Percentiles rank a stretch among this genome's conserved stretches.
Conservation (phyloP, 2,113 vertebrate species). For the Clarias macrocephalus region DNA sequence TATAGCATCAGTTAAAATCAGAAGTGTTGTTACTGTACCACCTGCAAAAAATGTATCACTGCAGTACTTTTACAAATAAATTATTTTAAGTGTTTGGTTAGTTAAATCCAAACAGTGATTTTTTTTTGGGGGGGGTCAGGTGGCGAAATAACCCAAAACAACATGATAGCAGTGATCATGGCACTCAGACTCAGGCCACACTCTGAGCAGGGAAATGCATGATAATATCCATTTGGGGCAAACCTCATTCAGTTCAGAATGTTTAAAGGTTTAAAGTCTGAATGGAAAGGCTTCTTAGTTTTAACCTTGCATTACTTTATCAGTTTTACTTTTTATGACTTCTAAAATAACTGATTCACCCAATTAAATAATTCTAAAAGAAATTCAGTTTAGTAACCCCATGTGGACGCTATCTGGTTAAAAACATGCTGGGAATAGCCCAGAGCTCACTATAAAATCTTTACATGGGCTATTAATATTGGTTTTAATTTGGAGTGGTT, state of each 20-base stretch:
- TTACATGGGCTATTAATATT: not conserved
- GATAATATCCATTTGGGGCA: not conserved
- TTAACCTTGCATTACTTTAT: not conserved
- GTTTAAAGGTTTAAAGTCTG: not conserved
- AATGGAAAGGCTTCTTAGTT: not conserved
- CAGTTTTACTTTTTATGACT: not conserved
- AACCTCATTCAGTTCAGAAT: not conserved
- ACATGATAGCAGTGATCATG: not conserved
- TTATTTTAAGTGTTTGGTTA: too few species aligned
- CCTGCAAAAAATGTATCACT: too few species aligned
- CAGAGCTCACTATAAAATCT: not conserved
- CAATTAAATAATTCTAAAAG: not conserved
- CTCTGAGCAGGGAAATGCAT: not conserved
- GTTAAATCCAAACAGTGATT: too few species aligned
- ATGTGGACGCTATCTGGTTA: not conserved
- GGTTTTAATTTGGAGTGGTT: not conserved
- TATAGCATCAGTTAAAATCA: too few species aligned
- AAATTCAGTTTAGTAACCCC: not conserved
- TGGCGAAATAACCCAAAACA: not conserved
- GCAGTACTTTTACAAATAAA: too few species aligned
- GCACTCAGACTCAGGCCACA: not conserved
- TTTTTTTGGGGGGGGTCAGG: too few species aligned
- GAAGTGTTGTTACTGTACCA: too few species aligned
- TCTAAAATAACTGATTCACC: not conserved
- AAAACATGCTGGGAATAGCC: not conserved